Percentiles rank a stretch among this genome's conserved stretches.
Evolutionary conservation across 2,888 invertebrate genomes (phyloP).

Genomic region (Ceraclea dissimilis): DNA sequence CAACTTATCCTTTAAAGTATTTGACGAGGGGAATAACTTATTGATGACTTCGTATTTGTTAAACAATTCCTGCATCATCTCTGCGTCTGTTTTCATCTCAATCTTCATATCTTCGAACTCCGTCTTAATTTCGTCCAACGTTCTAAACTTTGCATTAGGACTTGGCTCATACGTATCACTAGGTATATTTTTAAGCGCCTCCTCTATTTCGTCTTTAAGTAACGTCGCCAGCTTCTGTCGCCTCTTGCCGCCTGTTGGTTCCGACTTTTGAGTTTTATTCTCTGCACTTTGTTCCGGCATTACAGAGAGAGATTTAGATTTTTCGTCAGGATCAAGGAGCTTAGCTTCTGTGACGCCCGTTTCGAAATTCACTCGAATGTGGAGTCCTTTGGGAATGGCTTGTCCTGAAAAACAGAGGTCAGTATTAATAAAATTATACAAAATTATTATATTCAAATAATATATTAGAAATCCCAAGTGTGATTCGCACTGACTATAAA

Average conservation of each 20-base stretch:
- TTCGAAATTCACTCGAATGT: constrained; percentile 66
- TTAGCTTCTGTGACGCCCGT: constrained; percentile 71
- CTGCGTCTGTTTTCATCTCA: constrained; percentile 58
- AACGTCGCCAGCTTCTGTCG: constrained; percentile 27
- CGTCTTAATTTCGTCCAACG: constrained; percentile 57
- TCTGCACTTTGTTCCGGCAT: constrained; percentile 14
- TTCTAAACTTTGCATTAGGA: constrained; percentile 44
- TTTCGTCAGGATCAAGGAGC: constrained; percentile 46
- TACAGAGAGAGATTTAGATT: constrained; percentile 28
- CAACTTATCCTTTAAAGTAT: constrained; percentile 16
- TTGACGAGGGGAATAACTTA: constrained; percentile 23
- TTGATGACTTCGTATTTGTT: constrained; percentile 41
- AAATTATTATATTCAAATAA: not conserved
- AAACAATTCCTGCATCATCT: constrained; percentile 53
- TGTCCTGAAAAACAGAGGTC: constrained; percentile 58
- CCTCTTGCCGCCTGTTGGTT: constrained; percentile 20
- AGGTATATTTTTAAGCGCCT: constrained; percentile 37
- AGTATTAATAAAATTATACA: constrained; percentile 6
- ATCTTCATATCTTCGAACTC: constrained; percentile 55
- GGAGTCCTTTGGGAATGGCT: constrained; percentile 63
- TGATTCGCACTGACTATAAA: no score
- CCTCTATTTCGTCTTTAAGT: constrained; percentile 32
- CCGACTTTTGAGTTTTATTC: constrained; percentile 23
- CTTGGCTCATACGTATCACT: constrained; percentile 32
- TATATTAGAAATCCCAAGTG: no score